Base-by-base conservation (phyloP, 2,797 vertebrate genomes). In the Pteropus rufus region DNA sequence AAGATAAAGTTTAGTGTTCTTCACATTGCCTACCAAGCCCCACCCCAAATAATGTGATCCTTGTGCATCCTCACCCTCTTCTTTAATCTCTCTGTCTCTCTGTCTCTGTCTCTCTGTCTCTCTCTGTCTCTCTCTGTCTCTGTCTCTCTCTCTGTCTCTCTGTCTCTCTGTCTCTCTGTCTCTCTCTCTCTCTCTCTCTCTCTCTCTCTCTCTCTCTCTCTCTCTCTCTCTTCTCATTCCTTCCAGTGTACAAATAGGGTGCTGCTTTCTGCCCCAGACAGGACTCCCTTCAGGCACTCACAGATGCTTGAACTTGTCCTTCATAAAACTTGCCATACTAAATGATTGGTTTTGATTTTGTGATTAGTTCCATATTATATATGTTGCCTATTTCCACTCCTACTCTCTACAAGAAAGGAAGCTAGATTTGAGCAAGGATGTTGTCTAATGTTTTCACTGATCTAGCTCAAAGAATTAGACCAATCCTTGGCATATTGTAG, bases 401-500 rank as follows among this genome's bases (percentile, higher is more conserved):
- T 77, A 15, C 16, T 75, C 18, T 21, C n/a, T 76, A 8, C 46
- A 76, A 52, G 29, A 73, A 95, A 82, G 16, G 23, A 85, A 64
- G n/a, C 26, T 67, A 31, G 7, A 26, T 67, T 67, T 14, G 16
- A 62, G 39, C 39, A 94, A 36, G 10, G 10, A 49, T 52, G 29
- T 34, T 34, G 9, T 79, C 46, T 87, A 44, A 46, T 85, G 41
- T 75, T 44, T 83, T 80, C 89, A 72, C 24, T 69, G 16, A 88
- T 34, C n/a, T 67, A 34, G 87, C 79, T 90, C 67, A 92, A 79
- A 92, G 26, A 79, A 79, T 88, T 77, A 91, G 76, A 77, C 9
- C 34, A 79, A 46, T 11, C 9, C 18, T 93, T 89, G 52, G n/a
- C 69, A 93, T 34, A n/a, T n/a, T 60, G 41, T 19, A 54, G 44